Base-by-base conservation (phyloP, 2,113 vertebrate species). In the Silurus glanis region DNA sequence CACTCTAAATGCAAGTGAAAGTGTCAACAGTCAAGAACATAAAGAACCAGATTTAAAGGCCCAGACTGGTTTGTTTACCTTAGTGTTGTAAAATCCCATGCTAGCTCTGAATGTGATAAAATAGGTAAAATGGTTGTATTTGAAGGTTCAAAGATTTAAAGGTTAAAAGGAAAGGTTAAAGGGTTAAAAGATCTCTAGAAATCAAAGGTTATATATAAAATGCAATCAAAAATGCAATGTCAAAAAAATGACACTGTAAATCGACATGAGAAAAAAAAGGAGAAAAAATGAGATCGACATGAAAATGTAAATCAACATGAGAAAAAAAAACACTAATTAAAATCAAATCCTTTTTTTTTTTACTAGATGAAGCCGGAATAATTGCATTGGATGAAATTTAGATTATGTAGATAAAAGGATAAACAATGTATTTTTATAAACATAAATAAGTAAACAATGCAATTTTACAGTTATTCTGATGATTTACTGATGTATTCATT, bases 31-130 rank as follows among this genome's bases (percentile, higher is more conserved):
- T n/a, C 69, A 84, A 13, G 74, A 55, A 37, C 53, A 47, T 21
- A 56, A 84, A 75, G 21, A 59, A 25, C 12, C 53, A 71, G 82
- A 61, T 74, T 76, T 78, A 53, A 76, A 85, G 59, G 72, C 56
- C 25, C 72, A 72, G 71, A 76, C 45, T 64, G 83, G 21, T 64
- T 78, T 78, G 83, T 78, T 85, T 85, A 85, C 72, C 47, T 78
- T 76, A 64, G 58, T 78, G n/a, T 74, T 7, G 13, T 61, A 61
- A 84, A 84, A 25, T 66, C 17, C 53, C 69, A 58, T 49, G 21
- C 66, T 61, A 72, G 64, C 23, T 86, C 64, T 72, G 23, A 81
- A 45, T 25, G 12, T 7, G 19, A n/a, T 67, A 78, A 25, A 67
- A 61, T n/a, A 85, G 37, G 37, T 37, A 37, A 37, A 37, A 37